Conservation (phyloP, 2,113 vertebrate species). For the Onychorhynchus coronatus region DNA sequence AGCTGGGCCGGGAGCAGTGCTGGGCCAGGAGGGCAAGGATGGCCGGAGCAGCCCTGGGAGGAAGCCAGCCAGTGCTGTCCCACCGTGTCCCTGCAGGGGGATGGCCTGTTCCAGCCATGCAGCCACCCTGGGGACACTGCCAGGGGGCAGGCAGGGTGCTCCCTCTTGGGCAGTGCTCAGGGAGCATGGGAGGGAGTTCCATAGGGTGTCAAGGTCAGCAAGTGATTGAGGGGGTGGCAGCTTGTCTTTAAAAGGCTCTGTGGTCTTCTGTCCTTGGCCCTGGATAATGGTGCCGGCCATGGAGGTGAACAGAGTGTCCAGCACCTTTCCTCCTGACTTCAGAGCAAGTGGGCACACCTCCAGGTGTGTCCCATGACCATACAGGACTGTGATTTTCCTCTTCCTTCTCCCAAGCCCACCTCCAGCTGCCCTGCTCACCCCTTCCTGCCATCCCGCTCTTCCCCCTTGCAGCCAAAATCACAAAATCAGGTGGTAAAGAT, state of each 20-base stretch:
- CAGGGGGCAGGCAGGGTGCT: not conserved
- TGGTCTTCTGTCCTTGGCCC: not conserved
- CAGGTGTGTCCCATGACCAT: not conserved
- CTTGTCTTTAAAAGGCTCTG: not conserved
- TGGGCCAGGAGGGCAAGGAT: not conserved
- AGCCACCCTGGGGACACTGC: not conserved
- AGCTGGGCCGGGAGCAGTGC: not conserved
- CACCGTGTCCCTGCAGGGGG: accelerated
- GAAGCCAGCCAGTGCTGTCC: not conserved
- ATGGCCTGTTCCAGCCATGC: not conserved
- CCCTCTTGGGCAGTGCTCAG: not conserved
- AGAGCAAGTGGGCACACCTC: not conserved
- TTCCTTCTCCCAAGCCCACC: not conserved
- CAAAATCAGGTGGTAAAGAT: slow-evolving; percentile 37
- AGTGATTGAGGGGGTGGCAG: not conserved
- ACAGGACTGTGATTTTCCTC: not conserved
- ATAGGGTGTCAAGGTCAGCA: not conserved
- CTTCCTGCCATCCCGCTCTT: not conserved
- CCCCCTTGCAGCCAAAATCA: not conserved
- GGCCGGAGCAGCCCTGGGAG: not conserved
- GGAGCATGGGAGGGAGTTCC: not conserved
- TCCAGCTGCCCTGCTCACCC: not conserved
- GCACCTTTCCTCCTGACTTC: not conserved
- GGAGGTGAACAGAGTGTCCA: not conserved
- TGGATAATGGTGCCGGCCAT: not conserved